Evolutionary conservation across 2,888 invertebrate species (phyloP), one percentile per base, ranked within the genome.

Genomic region (Trisateles emortualis): DNA sequence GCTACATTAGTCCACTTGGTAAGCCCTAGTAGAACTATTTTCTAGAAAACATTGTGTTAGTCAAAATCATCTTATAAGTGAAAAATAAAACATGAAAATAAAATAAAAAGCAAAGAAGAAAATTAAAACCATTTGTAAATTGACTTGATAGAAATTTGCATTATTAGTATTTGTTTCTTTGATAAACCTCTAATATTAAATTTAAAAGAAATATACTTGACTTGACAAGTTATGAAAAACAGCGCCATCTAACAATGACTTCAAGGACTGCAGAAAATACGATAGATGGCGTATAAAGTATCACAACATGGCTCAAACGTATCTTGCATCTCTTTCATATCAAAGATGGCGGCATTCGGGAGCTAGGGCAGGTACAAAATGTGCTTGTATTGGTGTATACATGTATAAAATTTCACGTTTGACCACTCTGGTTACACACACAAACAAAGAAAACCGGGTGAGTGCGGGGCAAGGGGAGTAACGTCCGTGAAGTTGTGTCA

Each of bases 401-500:
- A 82, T 84, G 81, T 73, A 90, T 83, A 74, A 83, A 90, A 91
- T 92, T 92, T 92, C 93, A 92, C 90, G 93, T 93, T 93, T 92
- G 93, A 92, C 93, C 93, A 91, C 92, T 93, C 86, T 85, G 79
- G 69, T 72, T 80, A 84, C 86, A 69, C 88, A 91, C 89, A 92
- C 92, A 77, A 36, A 41, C 64, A 73, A 58, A 81, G 29, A 66
- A 79, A 86, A 85, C 81, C 88, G 90, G 89, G 90, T 83, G 88
- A 72, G 80, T 77, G 90, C 89, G 93, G 90, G 91, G 89, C 79
- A 83, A 86, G 87, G 90, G 92, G 91, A 83, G 90, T 79, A 87
- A 92, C 90, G 91, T 91, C 92, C 91, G 84, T 92, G 92, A 92
- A 94, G 94, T 94, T 94, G 95, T 93, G 95, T 95, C 95, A 95